These are phyloP conservation scores for Drosophila repleta DNA, from an alignment of 1,140 invertebrate species.

Conservation along the genomic window DNA sequence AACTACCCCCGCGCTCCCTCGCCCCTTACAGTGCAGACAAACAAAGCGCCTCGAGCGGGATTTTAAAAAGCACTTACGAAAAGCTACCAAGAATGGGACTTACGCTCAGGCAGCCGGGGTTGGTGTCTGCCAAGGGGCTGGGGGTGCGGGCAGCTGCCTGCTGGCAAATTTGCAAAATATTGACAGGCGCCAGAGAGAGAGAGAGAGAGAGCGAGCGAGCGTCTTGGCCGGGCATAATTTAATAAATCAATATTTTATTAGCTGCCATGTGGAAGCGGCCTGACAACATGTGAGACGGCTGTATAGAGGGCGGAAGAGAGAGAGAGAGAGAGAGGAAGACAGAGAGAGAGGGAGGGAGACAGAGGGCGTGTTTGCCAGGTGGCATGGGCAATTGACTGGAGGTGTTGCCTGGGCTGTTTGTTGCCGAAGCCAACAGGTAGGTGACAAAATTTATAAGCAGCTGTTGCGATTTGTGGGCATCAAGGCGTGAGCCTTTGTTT, in stretches of 20 bases:
- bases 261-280: constrained; percentile 39
- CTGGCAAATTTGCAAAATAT: constrained; percentile 76
- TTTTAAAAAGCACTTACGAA: constrained; percentile 79
- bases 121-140: neutral
- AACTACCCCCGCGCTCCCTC: neutral
- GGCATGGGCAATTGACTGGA: neutral
- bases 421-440: constrained; percentile 33
- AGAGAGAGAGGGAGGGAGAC: neutral
- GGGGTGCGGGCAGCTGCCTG: constrained; percentile 13
- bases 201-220: too few relatives aligned
- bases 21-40: constrained; percentile 59
- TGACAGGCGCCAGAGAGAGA: constrained; percentile 69
- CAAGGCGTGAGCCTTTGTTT: neutral
- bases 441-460: constrained; percentile 34
- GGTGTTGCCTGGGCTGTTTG: neutral
- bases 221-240: constrained; percentile 61
- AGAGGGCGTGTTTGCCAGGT: neutral
- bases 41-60: constrained; percentile 68
- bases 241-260: constrained; percentile 80
- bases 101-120: constrained; percentile 4
- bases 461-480: constrained; percentile 4
- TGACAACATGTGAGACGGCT: neutral
- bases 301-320: too few relatives aligned
- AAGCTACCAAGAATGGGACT: constrained; percentile 48
- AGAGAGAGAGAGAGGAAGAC: neutral